Base-by-base conservation (phyloP, 2,888 invertebrate genomes). In the Drosophila rubida region DNA sequence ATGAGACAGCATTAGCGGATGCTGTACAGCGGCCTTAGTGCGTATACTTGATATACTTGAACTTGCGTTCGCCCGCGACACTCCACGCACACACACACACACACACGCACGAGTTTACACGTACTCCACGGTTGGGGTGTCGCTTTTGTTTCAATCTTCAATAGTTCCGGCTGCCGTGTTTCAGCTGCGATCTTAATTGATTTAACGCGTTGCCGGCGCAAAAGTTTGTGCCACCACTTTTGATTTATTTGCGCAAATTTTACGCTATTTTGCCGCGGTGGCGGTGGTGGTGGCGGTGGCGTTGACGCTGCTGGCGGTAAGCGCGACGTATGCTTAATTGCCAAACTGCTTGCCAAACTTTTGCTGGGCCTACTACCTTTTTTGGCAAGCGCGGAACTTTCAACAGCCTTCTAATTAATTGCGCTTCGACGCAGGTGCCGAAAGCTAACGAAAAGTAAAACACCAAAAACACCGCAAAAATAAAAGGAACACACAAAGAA, bases 231-330 rank as follows among this genome's bases (percentile, higher is more conserved):
- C 64, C 39, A 41, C 55, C 50, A 50, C 70, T 69, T 78, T 80
- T 81, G 81, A 83, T 82, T 80, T 78, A 84, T 84, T 69, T 73
- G 64, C 49, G 68, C 51, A 70, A 68, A 80, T 84, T 83, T 84
- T 48, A 69, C 69, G 68, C 46, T 60, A 63, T 69, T 66, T 76
- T 59, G 53, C 3, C 8, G 13, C 25, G 19, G 27, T 14, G 48
- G 16, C n/a, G 13, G 13, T 23, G 23, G 32, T 27, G 30, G 50
- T 27, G 35, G 50, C 16, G 23, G 27, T 42, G 45, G n/a, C 35
- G 25, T 3, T 11, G 11, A 11, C 9, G 30, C 4, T 9, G 30
- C 11, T 30, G 30, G 8, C 11, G 68, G 63, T 39, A 35, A 59
- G 60, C 63, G 68, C 63, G 60, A 53, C 73, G 68, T 75, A 75